A percentile compares a stretch with the other conserved stretches of the same genome.
These are phyloP conservation scores for Melanostigma gelatinosum DNA, from an alignment of 2,113 vertebrate species.

Conservation along the genomic window DNA sequence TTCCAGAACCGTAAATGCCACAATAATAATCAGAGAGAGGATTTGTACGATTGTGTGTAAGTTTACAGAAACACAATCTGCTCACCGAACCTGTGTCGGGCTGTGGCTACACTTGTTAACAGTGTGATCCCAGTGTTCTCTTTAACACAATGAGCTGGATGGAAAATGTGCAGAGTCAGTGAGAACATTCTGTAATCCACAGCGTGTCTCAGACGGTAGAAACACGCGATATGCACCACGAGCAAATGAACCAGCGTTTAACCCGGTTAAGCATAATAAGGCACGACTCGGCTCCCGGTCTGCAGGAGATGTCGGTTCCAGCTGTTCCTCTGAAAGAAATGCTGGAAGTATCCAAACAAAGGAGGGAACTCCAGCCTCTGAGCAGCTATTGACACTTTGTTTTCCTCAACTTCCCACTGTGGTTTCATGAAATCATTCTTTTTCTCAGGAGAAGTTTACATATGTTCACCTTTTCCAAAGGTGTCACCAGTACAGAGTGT, in stretches of 20 bases:
- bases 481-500: not conserved
- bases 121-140: not conserved
- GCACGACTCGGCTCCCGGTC: not conserved
- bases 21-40: not conserved
- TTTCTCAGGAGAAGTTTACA: not conserved
- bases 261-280: not conserved
- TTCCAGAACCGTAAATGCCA: not conserved
- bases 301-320: constrained; percentile 44
- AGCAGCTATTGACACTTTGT: constrained; percentile 24
- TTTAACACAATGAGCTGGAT: not conserved
- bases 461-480: not conserved
- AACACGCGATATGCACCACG: not conserved
- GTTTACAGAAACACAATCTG: not conserved
- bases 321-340: constrained; percentile 54
- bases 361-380: constrained; percentile 43
- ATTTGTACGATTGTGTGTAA: not conserved
- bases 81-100: too few species aligned
- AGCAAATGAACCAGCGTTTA: not conserved
- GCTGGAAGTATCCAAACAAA: constrained; percentile 65
- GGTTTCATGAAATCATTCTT: not conserved
- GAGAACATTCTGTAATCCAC: constrained; percentile 7
- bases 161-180: not conserved
- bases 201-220: not conserved
- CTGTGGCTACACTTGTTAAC: not conserved
- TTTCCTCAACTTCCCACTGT: constrained; percentile 33